Base-by-base conservation (phyloP, 2,113 vertebrate species). In the Fulica atra region DNA sequence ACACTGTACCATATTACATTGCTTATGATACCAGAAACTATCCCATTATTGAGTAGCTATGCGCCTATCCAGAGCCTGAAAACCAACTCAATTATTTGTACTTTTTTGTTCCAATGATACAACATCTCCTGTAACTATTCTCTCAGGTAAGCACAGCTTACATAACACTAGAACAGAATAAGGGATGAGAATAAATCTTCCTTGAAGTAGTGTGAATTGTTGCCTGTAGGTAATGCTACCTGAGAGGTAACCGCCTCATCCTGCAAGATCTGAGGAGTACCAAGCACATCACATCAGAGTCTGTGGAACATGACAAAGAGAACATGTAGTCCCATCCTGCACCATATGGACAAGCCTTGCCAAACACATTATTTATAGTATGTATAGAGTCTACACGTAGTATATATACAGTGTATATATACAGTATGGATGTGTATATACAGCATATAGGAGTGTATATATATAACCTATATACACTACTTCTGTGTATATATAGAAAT, bases 121-220 rank as follows among this genome's bases (percentile, higher is more conserved):
- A 68, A 72, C 18, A 68, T 13, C 26, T 77, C 33, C 64, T 66
- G 31, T 7, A 48, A 70, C 68, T 54, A 5, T 9, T 36, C 35
- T 29, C 48, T 60, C 64, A 88, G 65, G 61, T 14, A 38, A 71
- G 85, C 35, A 44, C 24, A 48, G 31, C 15, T 76, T 9, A 3
- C 4, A 1, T 2, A 61, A 35, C 28, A 59, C 20, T 6, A 4
- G 4, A 38, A 35, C 5, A 38, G 17, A 1, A 53, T 25, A 28
- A 48, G 48, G 21, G 11, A 20, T 48, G 48, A 46, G n/a, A 94
- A 64, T 14, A 60, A 64, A 82, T 21, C 29, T 11, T 17, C 5
- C 26, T 42, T 2, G 1, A 54, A 79, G 48, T 11, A 54, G 24
- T 38, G 35, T 9, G 29, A 59, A n/a, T 54, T 57, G 24, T 2